Conservation (phyloP, 2,888 invertebrate genomes). For the Aquatica leii region DNA sequence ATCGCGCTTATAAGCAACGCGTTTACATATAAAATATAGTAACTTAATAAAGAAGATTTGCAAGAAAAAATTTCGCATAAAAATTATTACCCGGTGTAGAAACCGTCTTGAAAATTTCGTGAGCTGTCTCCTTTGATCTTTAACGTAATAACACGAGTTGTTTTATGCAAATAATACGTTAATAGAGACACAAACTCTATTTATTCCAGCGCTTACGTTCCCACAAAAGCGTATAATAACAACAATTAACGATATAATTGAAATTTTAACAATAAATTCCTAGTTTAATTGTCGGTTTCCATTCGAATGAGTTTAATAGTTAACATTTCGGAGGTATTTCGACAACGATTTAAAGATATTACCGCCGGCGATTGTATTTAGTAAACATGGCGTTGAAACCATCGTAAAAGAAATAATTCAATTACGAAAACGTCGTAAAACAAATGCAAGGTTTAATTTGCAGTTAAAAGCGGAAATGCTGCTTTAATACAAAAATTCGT, state of each 20-base stretch:
- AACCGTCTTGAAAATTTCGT: not conserved
- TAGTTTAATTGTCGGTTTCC: constrained; percentile 18
- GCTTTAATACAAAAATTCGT: constrained; percentile 48
- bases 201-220: no score
- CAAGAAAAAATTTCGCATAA: no score
- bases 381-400: constrained; percentile 42
- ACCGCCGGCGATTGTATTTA: constrained; percentile 32
- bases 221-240: no score
- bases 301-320: constrained; percentile 22
- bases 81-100: no score
- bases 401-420: constrained; percentile 52
- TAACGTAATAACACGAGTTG: not conserved
- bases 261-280: constrained; percentile 7
- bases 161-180: not conserved
- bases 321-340: not conserved
- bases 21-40: no score
- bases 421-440: constrained; percentile 51
- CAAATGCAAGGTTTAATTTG: constrained; percentile 53
- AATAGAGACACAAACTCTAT: no score
- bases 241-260: not conserved
- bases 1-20: no score
- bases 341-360: constrained; percentile 12
- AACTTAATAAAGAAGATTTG: no score
- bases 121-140: constrained; percentile 2
- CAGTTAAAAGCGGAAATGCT: constrained; percentile 52